phyloP scores from a whole-genome alignment of 2,113 vertebrate species.

The Jacana jacana region DNA sequence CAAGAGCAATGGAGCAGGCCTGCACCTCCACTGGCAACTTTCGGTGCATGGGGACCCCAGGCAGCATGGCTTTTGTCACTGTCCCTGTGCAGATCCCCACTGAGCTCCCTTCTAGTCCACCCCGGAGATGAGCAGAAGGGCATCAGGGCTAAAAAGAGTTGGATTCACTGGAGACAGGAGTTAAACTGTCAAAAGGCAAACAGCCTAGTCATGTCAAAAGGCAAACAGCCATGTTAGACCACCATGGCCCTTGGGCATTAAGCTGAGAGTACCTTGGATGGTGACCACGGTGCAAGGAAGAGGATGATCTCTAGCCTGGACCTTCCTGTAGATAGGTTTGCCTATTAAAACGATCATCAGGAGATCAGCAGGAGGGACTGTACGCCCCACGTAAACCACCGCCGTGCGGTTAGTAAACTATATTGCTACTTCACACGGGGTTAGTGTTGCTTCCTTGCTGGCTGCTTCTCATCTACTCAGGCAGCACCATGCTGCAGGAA shows the following conservation, averaged over 20 bases:
- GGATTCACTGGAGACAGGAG: neutral
- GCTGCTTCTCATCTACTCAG: neutral
- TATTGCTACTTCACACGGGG: neutral
- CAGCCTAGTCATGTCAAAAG: neutral
- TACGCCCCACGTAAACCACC: neutral
- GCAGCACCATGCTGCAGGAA: neutral
- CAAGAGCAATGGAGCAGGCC: neutral
- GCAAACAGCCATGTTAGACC: neutral
- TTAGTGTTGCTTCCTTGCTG: neutral
- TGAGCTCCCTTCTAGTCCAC: neutral
- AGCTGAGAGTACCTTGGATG: conserved; percentile 77
- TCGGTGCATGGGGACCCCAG: neutral
- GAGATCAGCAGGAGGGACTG: conserved; percentile 49
- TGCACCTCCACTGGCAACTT: neutral
- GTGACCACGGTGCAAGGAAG: conserved; percentile 80
- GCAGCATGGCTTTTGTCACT: neutral
- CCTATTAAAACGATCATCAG: conserved; percentile 76
- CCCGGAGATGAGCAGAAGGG: neutral
- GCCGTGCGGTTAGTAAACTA: conserved; percentile 47
- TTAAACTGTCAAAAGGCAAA: neutral
- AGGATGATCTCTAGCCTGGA: conserved; percentile 84
- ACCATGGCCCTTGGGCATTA: rapidly evolving
- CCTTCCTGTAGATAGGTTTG: conserved; percentile 85
- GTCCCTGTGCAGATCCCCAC: neutral
- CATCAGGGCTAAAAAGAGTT: neutral